These are phyloP conservation scores for Ochropleura plecta DNA, from an alignment of 2,888 invertebrate genomes.

Conservation along the genomic window DNA sequence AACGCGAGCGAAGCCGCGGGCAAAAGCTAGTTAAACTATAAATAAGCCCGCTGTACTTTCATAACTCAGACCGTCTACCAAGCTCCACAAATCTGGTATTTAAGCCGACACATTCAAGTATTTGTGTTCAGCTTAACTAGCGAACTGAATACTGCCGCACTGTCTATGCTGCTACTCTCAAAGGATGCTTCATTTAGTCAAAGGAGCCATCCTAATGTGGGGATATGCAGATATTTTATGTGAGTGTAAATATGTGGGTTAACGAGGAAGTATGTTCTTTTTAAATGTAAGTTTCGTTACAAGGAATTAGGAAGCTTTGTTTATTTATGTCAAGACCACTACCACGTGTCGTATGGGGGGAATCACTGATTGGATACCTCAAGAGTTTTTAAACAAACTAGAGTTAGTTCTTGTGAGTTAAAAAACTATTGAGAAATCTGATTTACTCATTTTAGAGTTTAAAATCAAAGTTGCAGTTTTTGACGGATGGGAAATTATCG, in stretches of 20 bases:
- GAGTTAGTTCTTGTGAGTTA: too few species aligned
- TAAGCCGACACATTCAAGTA: slow-evolving; percentile 70
- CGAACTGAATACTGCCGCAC: slow-evolving; percentile 58
- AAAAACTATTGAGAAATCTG: too few species aligned
- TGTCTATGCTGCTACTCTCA: slow-evolving; percentile 40
- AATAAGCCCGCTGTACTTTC: slow-evolving; percentile 28
- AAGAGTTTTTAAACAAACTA: too few species aligned
- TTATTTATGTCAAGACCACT: not conserved
- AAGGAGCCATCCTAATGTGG: slow-evolving; percentile 49
- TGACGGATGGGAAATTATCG: too few species aligned
- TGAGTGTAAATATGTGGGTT: not conserved
- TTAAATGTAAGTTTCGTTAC: not conserved
- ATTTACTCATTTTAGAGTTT: too few species aligned
- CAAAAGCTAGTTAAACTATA: too few species aligned
- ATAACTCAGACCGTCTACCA: slow-evolving; percentile 17
- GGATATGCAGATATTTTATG: slow-evolving; percentile 19
- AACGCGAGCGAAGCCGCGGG: too few species aligned
- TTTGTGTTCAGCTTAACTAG: slow-evolving; percentile 72
- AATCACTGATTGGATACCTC: too few species aligned
- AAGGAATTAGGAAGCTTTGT: not conserved
- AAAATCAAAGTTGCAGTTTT: too few species aligned
- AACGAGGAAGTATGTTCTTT: not conserved
- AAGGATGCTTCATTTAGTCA: slow-evolving; percentile 66
- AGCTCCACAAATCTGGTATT: slow-evolving; percentile 69
- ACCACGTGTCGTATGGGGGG: too few species aligned